These are phyloP conservation scores for Troides aeacus DNA, from an alignment of 2,888 invertebrate species.

Conservation along the genomic window DNA sequence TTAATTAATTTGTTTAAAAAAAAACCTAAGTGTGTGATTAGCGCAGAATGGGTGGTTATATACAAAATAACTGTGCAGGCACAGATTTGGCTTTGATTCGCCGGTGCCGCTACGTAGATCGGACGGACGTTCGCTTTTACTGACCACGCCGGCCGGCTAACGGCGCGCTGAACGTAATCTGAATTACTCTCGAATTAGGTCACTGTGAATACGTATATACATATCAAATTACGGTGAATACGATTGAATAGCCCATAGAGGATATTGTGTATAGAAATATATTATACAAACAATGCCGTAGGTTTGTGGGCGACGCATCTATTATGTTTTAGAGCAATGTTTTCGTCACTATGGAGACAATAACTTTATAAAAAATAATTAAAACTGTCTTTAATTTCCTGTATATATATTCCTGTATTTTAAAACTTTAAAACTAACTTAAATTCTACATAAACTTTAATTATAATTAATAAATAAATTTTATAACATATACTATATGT, in stretches of 20 bases:
- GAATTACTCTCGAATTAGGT: constrained; percentile 27
- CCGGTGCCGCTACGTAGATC: constrained; percentile 9
- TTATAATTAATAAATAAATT: no score
- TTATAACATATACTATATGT: no score
- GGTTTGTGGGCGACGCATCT: background rate
- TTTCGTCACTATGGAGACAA: background rate
- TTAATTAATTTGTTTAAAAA: background rate
- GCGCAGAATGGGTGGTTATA: background rate
- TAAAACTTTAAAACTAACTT: no score
- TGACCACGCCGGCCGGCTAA: constrained; percentile 10
- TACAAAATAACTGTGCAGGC: constrained; percentile 18
- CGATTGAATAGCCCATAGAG: background rate
- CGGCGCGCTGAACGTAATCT: constrained; percentile 25
- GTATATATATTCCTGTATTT: no score
- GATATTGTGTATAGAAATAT: background rate
- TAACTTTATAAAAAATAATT: background rate
- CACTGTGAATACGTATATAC: constrained; percentile 21
- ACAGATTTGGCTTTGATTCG: constrained; percentile 5
- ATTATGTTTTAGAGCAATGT: background rate
- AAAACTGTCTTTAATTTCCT: no score
- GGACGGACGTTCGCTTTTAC: constrained; percentile 9
- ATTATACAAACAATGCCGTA: background rate
- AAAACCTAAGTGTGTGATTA: background rate
- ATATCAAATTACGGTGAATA: constrained; percentile 21
- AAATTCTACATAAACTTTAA: no score